Evolutionary conservation across 2,888 invertebrate genomes (phyloP), one percentile per base, ranked within the genome.

Genomic region (Drosophila macrothrix): DNA sequence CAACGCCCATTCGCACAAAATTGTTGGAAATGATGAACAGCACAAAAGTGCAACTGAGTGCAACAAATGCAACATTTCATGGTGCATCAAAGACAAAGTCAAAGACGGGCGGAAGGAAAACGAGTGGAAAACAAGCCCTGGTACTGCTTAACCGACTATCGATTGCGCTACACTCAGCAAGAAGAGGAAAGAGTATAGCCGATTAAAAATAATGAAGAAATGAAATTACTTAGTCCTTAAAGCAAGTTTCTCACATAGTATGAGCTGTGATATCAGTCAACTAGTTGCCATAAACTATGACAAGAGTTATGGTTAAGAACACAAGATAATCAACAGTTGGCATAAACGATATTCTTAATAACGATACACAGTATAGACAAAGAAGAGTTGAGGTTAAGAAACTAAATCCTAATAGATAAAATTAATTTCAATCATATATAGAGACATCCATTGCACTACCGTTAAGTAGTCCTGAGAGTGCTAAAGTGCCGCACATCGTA

Each of bases 31-130:
- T 35, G 49, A 31, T 33, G 50, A 25, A 58, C 46, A 14, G 50
- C 28, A 76, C 72, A 73, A 70, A 64, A 16, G 16, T 29, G 37
- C 61, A 68, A 66, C 22, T 28, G 29, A 25, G n/a, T 39, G 68
- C 14, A 46, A 46, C 46, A 76, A 84, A 73, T 72, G 81, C 80
- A 75, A 84, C 75, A 85, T 85, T 89, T 85, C 85, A 87, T 83
- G 85, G 67, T 60, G 67, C 68, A 88, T 84, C 74, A 73, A n/a
- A 49, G 71, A 61, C 64, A 63, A 46, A 79, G 76, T 54, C 78
- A 59, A 43, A 56, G 66, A 46, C 43, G n/a, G 35, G 10, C 39
- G 25, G 41, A 46, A 53, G 16, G 29, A 12, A 52, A 79, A 61
- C 64, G 66, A 54, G 65, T 68, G 33, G 12, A 35, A 4, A 35